phyloP scores from a whole-genome alignment of 1,140 invertebrate species.

The Drosophila bocqueti region DNA sequence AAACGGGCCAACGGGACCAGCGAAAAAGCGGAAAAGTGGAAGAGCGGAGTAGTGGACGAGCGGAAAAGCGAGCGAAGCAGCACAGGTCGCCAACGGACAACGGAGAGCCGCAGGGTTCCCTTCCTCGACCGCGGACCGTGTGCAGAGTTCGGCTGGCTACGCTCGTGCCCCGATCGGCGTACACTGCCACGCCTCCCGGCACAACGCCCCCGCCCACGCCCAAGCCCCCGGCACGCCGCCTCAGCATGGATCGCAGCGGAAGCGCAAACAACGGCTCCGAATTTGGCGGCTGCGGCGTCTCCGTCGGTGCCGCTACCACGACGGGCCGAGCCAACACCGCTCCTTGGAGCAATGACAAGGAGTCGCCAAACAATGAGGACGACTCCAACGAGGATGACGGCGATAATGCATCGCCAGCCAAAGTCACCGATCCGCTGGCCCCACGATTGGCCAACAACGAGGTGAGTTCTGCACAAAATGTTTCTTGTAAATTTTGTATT shows the following conservation, averaged over 20 bases:
- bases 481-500: background rate
- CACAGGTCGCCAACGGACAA: background rate
- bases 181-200: conserved; percentile 55
- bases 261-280: conserved; percentile 72
- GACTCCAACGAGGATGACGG: conserved; percentile 80
- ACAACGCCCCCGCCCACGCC: conserved; percentile 27
- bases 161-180: conserved; percentile 75
- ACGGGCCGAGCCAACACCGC: conserved; percentile 40
- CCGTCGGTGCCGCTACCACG: conserved; percentile 18
- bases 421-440: conserved; percentile 80
- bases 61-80: conserved; percentile 1
- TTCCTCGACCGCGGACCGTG: conserved; percentile 18
- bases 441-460: conserved; percentile 77
- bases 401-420: conserved; percentile 75
- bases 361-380: conserved; percentile 76
- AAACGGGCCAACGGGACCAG: conserved; percentile 29
- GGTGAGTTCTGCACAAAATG: conserved; percentile 36
- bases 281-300: conserved; percentile 48
- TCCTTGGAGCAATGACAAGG: conserved; percentile 80
- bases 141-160: conserved; percentile 59
- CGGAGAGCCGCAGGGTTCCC: background rate
- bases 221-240: conserved; percentile 9
- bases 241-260: conserved; percentile 71
- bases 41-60: background rate
- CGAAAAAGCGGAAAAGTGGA: conserved; percentile 1